A percentile compares a stretch with the other conserved stretches of the same genome.
Conservation (phyloP, 2,797 vertebrate species). For the Champsocephalus esox region DNA sequence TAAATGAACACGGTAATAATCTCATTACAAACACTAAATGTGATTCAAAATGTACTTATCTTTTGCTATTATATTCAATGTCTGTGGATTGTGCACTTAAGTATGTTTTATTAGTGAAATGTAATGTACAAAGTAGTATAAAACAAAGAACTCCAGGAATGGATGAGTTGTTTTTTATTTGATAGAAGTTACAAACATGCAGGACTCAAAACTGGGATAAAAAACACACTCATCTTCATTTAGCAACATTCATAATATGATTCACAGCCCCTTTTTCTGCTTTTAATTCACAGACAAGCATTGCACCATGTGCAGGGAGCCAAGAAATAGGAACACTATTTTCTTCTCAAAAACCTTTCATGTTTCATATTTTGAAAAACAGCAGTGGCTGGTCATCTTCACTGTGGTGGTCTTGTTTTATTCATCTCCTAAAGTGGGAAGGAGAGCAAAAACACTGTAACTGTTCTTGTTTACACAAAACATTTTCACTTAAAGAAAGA, state of each 20-base stretch:
- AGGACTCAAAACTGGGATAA: not conserved
- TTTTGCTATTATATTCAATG: not conserved
- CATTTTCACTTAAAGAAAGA: not conserved
- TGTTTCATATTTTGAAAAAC: slow-evolving; percentile 10
- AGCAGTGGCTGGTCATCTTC: slow-evolving; percentile 10
- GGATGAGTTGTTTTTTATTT: slow-evolving; percentile 33
- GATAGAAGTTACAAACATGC: slow-evolving; percentile 6
- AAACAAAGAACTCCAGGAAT: slow-evolving; percentile 14
- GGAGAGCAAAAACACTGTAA: not conserved
- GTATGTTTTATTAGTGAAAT: not conserved
- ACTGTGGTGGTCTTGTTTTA: not conserved
- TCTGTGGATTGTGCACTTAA: not conserved
- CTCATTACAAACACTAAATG: not conserved
- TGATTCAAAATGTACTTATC: not conserved
- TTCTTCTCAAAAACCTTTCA: slow-evolving; percentile 19
- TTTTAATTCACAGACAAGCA: slow-evolving; percentile 13
- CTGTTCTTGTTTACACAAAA: not conserved
- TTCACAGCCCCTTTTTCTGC: not conserved
- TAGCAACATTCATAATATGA: slow-evolving; percentile 10
- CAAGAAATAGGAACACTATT: not conserved
- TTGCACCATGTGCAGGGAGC: slow-evolving; percentile 14
- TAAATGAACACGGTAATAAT: not conserved
- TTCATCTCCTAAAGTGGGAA: slow-evolving; percentile 35
- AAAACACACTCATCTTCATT: slow-evolving; percentile 17
- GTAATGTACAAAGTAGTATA: not conserved